These are phyloP conservation scores for Macropis europaea DNA, from an alignment of 2,888 invertebrate genomes.

Conservation along the genomic window DNA sequence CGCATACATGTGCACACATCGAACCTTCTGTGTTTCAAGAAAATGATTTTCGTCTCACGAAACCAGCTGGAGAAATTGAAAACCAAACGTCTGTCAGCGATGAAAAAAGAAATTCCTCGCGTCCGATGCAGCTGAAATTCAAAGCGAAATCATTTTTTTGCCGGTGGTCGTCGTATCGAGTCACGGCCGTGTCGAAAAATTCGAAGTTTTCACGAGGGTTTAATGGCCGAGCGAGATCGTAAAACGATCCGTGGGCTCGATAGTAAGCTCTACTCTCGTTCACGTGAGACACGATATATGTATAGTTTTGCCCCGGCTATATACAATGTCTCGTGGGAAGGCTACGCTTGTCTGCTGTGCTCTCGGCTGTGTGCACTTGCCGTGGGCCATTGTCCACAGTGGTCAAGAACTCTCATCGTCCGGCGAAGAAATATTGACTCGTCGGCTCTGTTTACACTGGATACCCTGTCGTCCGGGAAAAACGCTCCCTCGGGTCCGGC, in stretches of 20 bases:
- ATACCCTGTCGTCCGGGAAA: conserved; percentile 33
- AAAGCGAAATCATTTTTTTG: too few relatives aligned
- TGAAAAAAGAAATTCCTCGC: too few relatives aligned
- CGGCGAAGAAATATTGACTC: conserved; percentile 46
- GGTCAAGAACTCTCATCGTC: conserved; percentile 46
- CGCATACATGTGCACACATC: not conserved
- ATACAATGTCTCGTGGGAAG: conserved; percentile 65
- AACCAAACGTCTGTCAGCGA: too few relatives aligned
- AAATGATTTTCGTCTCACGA: conserved; percentile 2
- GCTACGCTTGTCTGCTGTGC: conserved; percentile 44
- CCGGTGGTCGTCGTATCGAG: too few relatives aligned
- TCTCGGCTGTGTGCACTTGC: conserved; percentile 6
- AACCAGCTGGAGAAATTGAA: too few relatives aligned
- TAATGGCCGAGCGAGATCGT: conserved; percentile 55
- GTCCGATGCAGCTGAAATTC: conserved; percentile 27
- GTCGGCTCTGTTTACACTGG: conserved; percentile 51
- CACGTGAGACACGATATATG: conserved; percentile 50
- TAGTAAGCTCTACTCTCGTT: conserved; percentile 57
- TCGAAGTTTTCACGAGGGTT: conserved; percentile 15
- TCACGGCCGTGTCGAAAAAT: not conserved
- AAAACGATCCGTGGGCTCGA: conserved; percentile 55
- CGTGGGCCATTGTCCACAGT: conserved; percentile 34
- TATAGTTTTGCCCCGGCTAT: conserved; percentile 52
- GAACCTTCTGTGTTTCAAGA: conserved; percentile 5
- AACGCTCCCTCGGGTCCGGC: conserved; percentile 6